Evolutionary conservation across 2,888 invertebrate species (phyloP).

Genomic region (Sipha maydis): DNA sequence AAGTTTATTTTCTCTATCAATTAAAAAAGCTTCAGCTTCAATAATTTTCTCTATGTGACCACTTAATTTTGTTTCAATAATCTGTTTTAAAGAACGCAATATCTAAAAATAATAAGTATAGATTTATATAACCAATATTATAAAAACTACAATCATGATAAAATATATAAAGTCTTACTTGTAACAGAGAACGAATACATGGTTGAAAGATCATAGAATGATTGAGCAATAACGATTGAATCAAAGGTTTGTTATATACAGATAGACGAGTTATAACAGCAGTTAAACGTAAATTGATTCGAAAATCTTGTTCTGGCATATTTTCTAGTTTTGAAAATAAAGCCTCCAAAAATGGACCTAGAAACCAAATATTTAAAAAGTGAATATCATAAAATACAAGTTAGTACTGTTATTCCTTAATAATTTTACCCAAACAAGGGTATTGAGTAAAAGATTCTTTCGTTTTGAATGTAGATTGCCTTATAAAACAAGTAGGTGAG

Average conservation of each 20-base stretch:
- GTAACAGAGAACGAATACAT: conserved; percentile 88
- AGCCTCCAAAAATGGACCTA: conserved; percentile 84
- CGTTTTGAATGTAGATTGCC: conserved; percentile 33
- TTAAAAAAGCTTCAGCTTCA: conserved; percentile 81
- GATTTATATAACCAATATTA: not conserved
- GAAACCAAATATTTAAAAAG: conserved; percentile 44
- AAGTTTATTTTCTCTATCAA: conserved; percentile 81
- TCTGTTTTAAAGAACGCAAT: conserved; percentile 82
- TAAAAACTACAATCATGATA: not conserved
- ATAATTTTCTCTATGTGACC: conserved; percentile 76
- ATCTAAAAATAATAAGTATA: conserved; percentile 70
- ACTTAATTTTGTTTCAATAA: conserved; percentile 78
- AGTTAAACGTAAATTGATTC: conserved; percentile 87
- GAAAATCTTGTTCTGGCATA: conserved; percentile 84
- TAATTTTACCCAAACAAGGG: conserved; percentile 42
- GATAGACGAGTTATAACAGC: conserved; percentile 87
- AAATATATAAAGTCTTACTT: conserved; percentile 72
- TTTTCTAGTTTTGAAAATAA: conserved; percentile 84
- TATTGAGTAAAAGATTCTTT: conserved; percentile 47
- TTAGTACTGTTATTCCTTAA: not conserved
- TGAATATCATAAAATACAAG: not conserved
- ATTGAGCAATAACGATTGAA: conserved; percentile 88
- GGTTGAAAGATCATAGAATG: conserved; percentile 87
- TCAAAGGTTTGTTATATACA: conserved; percentile 87
- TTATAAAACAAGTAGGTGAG: conserved; percentile 40